Conservation (phyloP, 1,140 invertebrate genomes). For the Solenopsis invicta region DNA sequence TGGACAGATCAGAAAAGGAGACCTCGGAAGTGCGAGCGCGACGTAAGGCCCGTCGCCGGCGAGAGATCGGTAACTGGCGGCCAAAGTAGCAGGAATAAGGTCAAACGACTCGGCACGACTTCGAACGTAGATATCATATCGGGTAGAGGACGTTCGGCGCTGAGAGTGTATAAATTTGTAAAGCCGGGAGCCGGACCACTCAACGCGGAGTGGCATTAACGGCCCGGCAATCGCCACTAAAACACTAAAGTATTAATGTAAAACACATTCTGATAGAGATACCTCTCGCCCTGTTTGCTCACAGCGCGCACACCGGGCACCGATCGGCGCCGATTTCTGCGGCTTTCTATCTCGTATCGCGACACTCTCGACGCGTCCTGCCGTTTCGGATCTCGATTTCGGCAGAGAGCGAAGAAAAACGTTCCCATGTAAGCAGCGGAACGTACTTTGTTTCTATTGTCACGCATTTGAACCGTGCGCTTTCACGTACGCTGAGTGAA, state of each 20-base stretch:
- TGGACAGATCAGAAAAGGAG: background rate
- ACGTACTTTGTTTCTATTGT: slow-evolving; percentile 39
- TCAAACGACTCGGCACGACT: slow-evolving; percentile 69
- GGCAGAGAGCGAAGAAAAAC: background rate
- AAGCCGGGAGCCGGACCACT: slow-evolving; percentile 83
- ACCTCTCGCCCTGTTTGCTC: slow-evolving; percentile 73
- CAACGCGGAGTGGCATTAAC: slow-evolving; percentile 84
- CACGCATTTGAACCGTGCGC: background rate
- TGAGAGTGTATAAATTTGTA: slow-evolving; percentile 86
- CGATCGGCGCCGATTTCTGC: slow-evolving; percentile 59
- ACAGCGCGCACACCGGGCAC: slow-evolving; percentile 14
- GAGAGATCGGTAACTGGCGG: slow-evolving; percentile 54
- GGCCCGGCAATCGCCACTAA: slow-evolving; percentile 84
- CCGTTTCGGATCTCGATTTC: slow-evolving; percentile 39
- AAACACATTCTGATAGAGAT: slow-evolving; percentile 87
- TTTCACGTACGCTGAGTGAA: slow-evolving; percentile 17
- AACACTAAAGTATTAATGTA: slow-evolving; percentile 87
- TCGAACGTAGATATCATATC: slow-evolving; percentile 84
- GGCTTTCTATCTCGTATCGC: slow-evolving; percentile 25
- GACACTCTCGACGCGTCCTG: slow-evolving; percentile 21
- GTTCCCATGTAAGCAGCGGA: background rate
- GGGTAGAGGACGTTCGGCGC: slow-evolving; percentile 72
- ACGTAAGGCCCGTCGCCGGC: slow-evolving; percentile 1
- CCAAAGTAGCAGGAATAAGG: slow-evolving; percentile 71
- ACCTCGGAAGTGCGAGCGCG: slow-evolving; percentile 11